A percentile compares a stretch with the other conserved stretches of the same genome.
phyloP scores from a whole-genome alignment of 2,888 invertebrate genomes.

The Balanococcus diminutus region DNA sequence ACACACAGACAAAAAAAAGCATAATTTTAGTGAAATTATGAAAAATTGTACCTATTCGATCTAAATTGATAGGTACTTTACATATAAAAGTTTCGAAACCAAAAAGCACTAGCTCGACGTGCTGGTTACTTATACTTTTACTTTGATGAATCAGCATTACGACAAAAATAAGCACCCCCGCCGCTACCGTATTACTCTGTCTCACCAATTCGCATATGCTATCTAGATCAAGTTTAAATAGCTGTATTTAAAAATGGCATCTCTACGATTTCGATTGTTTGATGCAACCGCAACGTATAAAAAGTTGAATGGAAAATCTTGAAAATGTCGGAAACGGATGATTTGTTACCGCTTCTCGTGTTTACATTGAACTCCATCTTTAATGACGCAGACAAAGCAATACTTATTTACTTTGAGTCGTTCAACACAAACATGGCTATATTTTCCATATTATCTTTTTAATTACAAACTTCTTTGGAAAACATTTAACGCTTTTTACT shows the following conservation, averaged over 20 bases:
- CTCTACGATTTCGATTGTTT: neutral
- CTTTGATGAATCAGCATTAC: neutral
- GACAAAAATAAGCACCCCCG: slow-evolving; percentile 5
- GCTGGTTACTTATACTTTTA: too few species aligned
- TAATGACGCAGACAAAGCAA: slow-evolving; percentile 35
- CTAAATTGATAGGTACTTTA: neutral
- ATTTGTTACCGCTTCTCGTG: slow-evolving; percentile 24
- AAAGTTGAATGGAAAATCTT: slow-evolving; percentile 12
- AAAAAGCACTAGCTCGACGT: too few species aligned
- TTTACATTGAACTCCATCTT: slow-evolving; percentile 12
- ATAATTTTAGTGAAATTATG: too few species aligned
- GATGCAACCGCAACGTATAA: neutral
- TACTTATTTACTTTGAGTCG: slow-evolving; percentile 33
- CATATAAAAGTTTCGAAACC: too few species aligned
- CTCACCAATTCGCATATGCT: neutral
- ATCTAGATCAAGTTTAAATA: slow-evolving; percentile 21
- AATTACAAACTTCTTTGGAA: neutral
- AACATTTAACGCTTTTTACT: neutral
- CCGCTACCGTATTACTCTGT: neutral
- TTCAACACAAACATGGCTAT: neutral
- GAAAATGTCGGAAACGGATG: slow-evolving; percentile 32
- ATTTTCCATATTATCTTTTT: slow-evolving; percentile 27
- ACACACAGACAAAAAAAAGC: too few species aligned
- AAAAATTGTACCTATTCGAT: too few species aligned
- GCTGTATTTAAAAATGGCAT: slow-evolving; percentile 13